Conservation (phyloP, 2,113 vertebrate species). For the Neomonachus schauinslandi region DNA sequence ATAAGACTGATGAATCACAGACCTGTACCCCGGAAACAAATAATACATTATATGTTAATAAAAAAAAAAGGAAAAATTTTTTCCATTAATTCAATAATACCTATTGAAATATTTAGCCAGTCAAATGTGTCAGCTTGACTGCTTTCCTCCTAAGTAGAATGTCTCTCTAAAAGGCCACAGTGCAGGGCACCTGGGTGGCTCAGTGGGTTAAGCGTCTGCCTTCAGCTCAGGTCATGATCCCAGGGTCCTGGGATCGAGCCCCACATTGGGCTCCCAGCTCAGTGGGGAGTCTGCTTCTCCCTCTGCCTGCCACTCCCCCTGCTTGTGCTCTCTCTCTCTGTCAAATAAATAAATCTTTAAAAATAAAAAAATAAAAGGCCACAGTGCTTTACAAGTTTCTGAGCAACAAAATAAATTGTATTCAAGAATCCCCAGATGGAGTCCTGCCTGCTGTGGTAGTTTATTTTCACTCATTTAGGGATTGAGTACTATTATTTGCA, state of each 20-base stretch:
- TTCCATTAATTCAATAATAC: constrained; percentile 32
- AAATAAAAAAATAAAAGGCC: background rate
- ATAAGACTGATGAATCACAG: too few relatives aligned
- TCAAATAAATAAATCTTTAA: too few relatives aligned
- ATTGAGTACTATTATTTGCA: background rate
- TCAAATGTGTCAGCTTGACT: constrained; percentile 25
- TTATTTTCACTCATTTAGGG: background rate
- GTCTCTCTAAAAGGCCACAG: background rate
- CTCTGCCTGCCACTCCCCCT: too few relatives aligned
- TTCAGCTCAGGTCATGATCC: too few relatives aligned
- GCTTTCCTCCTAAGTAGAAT: background rate
- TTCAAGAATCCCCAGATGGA: background rate
- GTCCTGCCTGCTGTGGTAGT: background rate
- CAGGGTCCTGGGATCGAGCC: too few relatives aligned
- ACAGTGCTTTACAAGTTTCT: background rate
- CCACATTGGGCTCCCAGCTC: too few relatives aligned
- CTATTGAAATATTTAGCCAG: constrained; percentile 29
- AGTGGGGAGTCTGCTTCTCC: too few relatives aligned
- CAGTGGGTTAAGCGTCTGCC: too few relatives aligned
- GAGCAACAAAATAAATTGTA: background rate
- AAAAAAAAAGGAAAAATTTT: background rate
- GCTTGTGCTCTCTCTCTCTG: too few relatives aligned
- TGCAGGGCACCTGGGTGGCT: too few relatives aligned
- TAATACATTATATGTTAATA: too few relatives aligned
- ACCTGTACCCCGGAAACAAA: too few relatives aligned